phyloP scores from a whole-genome alignment of 2,113 vertebrate genomes.

The Sula dactylatra region DNA sequence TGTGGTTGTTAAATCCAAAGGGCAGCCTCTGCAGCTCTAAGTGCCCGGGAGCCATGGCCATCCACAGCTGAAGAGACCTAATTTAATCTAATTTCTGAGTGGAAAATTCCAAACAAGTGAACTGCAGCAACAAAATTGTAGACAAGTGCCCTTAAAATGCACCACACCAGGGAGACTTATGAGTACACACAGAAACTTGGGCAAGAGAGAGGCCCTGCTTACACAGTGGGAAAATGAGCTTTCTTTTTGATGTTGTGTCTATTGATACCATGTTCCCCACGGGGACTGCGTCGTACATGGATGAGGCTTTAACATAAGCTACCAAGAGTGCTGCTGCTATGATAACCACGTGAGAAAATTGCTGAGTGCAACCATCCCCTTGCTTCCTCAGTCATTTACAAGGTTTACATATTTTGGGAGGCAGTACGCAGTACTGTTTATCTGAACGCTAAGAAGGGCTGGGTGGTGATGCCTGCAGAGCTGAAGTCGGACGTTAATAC shows the following conservation, averaged over 20 bases:
- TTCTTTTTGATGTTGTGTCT: background rate
- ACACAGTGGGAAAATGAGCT: background rate
- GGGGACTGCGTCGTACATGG: rapidly evolving
- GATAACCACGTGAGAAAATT: background rate
- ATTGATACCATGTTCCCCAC: background rate
- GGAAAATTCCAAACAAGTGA: background rate
- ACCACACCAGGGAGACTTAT: background rate
- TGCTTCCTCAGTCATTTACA: background rate
- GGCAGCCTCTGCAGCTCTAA: background rate
- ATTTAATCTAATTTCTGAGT: background rate
- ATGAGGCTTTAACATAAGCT: background rate
- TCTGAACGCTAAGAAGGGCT: background rate
- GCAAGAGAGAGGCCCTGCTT: background rate
- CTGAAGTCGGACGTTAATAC: background rate
- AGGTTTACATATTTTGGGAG: background rate
- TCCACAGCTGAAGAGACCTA: background rate
- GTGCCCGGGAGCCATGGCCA: background rate
- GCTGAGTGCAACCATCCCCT: background rate
- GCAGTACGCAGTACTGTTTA: background rate
- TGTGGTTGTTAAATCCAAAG: background rate
- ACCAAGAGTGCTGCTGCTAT: background rate
- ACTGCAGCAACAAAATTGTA: background rate
- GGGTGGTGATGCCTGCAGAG: background rate
- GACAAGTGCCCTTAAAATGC: background rate
- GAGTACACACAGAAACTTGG: background rate